Conservation (phyloP, 2,888 invertebrate species). For the Iphiclides podalirius region DNA sequence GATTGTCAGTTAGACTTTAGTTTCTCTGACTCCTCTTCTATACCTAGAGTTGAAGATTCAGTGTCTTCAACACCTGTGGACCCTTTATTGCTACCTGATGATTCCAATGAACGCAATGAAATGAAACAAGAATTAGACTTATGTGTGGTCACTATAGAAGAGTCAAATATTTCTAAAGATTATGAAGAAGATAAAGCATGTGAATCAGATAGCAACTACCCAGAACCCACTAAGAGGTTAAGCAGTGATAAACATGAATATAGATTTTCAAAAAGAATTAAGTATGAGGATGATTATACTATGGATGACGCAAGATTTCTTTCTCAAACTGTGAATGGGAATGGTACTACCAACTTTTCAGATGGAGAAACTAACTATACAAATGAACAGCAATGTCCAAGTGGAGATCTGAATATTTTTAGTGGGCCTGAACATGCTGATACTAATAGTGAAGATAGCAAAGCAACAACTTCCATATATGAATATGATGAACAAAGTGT, state of each 20-base stretch:
- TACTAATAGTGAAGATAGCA: slow-evolving; percentile 65
- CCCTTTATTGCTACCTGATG: slow-evolving; percentile 68
- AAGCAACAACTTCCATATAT: slow-evolving; percentile 59
- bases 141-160: slow-evolving; percentile 65
- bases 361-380: slow-evolving; percentile 53
- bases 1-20: slow-evolving; percentile 68
- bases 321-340: slow-evolving; percentile 36
- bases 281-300: slow-evolving; percentile 58
- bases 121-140: slow-evolving; percentile 61
- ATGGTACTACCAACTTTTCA: slow-evolving; percentile 47
- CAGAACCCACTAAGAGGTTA: slow-evolving; percentile 59
- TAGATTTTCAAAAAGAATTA: slow-evolving; percentile 56
- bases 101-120: slow-evolving; percentile 53
- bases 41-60: slow-evolving; percentile 60
- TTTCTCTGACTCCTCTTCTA: slow-evolving; percentile 66
- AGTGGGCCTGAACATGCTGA: slow-evolving; percentile 57
- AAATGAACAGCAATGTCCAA: slow-evolving; percentile 52
- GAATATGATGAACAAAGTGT: slow-evolving; percentile 70
- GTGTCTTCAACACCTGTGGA: slow-evolving; percentile 68
- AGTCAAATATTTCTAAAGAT: slow-evolving; percentile 53
- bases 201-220: slow-evolving; percentile 47
- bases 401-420: slow-evolving; percentile 49
- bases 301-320: slow-evolving; percentile 45
- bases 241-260: slow-evolving; percentile 55
- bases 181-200: slow-evolving; percentile 53